Evolutionary conservation across 2,797 vertebrate species (phyloP).

Genomic region (Caiman crocodilus): DNA sequence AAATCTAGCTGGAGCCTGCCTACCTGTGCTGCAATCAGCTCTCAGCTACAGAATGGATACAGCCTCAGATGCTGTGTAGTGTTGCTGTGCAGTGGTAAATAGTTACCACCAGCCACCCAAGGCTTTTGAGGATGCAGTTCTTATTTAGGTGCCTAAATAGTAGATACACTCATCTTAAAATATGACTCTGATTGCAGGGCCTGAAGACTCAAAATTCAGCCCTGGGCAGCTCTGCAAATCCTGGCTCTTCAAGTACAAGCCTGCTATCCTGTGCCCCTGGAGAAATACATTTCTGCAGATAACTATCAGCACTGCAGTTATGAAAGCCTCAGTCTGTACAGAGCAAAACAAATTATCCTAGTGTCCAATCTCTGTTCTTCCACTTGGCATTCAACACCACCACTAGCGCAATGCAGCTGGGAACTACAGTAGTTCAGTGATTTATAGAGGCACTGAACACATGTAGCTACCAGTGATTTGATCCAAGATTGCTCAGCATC

Average conservation of each 20-base stretch:
- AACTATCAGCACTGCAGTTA: not conserved
- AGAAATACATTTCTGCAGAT: not conserved
- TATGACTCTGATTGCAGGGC: not conserved
- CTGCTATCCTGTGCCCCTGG: not conserved
- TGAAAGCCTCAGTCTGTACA: not conserved
- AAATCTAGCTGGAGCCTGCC: rapidly evolving
- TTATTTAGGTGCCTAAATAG: too few relatives aligned
- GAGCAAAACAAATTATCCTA: not conserved
- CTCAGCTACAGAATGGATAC: too few relatives aligned
- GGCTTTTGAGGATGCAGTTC: not conserved
- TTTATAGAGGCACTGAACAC: rapidly evolving
- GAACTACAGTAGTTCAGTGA: not conserved
- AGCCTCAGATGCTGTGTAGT: not conserved
- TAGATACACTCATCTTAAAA: not conserved
- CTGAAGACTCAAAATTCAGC: not conserved
- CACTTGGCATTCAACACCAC: not conserved
- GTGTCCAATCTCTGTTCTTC: not conserved
- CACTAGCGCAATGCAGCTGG: rapidly evolving
- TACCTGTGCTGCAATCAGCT: not conserved
- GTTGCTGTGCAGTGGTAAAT: not conserved
- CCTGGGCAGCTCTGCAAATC: not conserved
- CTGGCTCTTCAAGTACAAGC: not conserved
- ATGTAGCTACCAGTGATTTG: not conserved
- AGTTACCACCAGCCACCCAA: not conserved
- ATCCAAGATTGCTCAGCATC: rapidly evolving